A percentile compares a stretch with the other conserved stretches of the same genome.
phyloP scores from a whole-genome alignment of 1,140 invertebrate species.

The Medauroidea extradentata region DNA sequence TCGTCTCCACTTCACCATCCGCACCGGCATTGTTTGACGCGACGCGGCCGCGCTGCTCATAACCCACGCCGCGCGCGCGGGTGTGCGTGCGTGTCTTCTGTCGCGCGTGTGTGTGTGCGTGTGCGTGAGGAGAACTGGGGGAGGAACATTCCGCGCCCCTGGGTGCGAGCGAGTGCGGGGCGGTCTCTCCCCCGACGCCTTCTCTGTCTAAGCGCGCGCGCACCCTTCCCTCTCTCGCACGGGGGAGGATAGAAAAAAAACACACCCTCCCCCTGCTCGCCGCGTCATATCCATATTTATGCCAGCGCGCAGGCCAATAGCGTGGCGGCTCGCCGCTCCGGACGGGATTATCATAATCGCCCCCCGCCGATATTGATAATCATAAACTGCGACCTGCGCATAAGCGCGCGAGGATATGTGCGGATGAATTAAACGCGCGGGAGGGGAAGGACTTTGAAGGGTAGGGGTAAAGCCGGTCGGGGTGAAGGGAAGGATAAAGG shows the following conservation, averaged over 20 bases:
- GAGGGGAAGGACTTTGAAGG: background rate
- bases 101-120: background rate
- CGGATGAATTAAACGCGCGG: background rate
- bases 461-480: background rate
- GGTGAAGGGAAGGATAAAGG: background rate
- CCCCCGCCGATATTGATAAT: constrained; percentile 11
- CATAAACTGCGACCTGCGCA: constrained; percentile 15
- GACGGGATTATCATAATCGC: constrained; percentile 17
- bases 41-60: too few species aligned
- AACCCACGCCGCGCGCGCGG: too few species aligned
- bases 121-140: background rate
- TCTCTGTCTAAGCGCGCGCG: too few species aligned
- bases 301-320: constrained; percentile 10
- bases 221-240: too few species aligned
- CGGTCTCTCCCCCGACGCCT: too few species aligned
- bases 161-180: too few species aligned
- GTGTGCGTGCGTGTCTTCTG: too few species aligned
- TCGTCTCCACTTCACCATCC: too few species aligned
- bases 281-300: constrained; percentile 15
- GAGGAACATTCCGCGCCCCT: background rate
- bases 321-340: background rate
- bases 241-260: background rate
- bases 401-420: too few species aligned
- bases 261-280: background rate
- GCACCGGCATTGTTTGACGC: too few species aligned